Conservation (phyloP, 1,140 invertebrate species). For the Phenacoccus solenopsis region DNA sequence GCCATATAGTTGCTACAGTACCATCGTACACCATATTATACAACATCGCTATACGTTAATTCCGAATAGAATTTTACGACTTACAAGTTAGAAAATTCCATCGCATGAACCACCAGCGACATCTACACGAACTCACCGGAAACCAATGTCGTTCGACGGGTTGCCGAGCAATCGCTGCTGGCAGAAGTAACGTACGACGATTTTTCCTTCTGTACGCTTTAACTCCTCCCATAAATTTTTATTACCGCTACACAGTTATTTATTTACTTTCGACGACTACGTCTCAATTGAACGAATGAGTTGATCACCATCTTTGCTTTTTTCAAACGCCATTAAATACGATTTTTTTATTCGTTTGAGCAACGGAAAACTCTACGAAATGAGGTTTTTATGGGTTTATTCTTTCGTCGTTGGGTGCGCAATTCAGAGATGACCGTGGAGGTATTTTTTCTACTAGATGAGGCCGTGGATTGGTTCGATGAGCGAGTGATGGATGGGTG, state of each 20-base stretch:
- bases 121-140: background rate
- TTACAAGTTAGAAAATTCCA: too few species aligned
- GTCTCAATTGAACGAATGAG: background rate
- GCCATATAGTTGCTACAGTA: too few species aligned
- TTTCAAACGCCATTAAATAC: background rate
- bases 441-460: too few species aligned
- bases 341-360: background rate
- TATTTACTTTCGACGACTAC: slow-evolving; percentile 2
- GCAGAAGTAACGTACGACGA: background rate
- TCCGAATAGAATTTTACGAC: too few species aligned
- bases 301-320: background rate
- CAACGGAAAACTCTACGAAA: too few species aligned
- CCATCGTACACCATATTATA: too few species aligned
- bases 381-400: too few species aligned
- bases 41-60: too few species aligned
- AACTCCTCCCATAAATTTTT: slow-evolving; percentile 2
- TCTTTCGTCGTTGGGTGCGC: too few species aligned
- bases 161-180: background rate
- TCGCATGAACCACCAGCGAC: background rate
- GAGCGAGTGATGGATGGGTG: too few species aligned
- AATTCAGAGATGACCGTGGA: too few species aligned
- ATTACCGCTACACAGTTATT: background rate
- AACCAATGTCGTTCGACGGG: background rate
- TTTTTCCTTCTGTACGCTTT: background rate
- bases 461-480: too few species aligned